These are phyloP conservation scores for Hirtodrosophila cameraria DNA, from an alignment of 2,888 invertebrate species.

Conservation along the genomic window DNA sequence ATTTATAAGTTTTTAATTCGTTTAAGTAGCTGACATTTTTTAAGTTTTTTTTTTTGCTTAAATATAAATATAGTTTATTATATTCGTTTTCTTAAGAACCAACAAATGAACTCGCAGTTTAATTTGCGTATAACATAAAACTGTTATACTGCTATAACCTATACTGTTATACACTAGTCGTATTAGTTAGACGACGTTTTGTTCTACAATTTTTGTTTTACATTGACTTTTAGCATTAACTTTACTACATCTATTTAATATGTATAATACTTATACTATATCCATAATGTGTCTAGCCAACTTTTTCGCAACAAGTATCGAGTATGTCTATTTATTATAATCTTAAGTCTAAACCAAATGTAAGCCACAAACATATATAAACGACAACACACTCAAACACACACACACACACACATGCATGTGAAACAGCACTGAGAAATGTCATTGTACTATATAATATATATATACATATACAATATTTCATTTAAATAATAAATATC, in stretches of 20 bases:
- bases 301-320: constrained; percentile 19
- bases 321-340: constrained; percentile 17
- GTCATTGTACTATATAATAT: constrained; percentile 41
- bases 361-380: constrained; percentile 32
- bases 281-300: constrained; percentile 31
- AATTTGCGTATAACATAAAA: constrained; percentile 22
- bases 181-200: constrained; percentile 9
- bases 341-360: constrained; percentile 47
- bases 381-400: constrained; percentile 14
- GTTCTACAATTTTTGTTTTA: constrained; percentile 2
- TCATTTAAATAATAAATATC: constrained; percentile 41
- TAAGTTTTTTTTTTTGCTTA: constrained; percentile 47
- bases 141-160: no score
- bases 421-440: constrained; percentile 40
- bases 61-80: constrained; percentile 12
- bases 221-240: constrained; percentile 26
- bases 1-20: constrained; percentile 78
- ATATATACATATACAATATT: constrained; percentile 28
- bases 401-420: constrained; percentile 41
- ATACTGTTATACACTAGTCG: constrained; percentile 20
- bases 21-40: constrained; percentile 66
- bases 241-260: constrained; percentile 8
- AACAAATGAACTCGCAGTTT: constrained; percentile 24
- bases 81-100: constrained; percentile 14
- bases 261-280: constrained; percentile 18